These are phyloP conservation scores for Ormyrus nitidulus DNA, from an alignment of 2,888 invertebrate genomes.

Conservation along the genomic window DNA sequence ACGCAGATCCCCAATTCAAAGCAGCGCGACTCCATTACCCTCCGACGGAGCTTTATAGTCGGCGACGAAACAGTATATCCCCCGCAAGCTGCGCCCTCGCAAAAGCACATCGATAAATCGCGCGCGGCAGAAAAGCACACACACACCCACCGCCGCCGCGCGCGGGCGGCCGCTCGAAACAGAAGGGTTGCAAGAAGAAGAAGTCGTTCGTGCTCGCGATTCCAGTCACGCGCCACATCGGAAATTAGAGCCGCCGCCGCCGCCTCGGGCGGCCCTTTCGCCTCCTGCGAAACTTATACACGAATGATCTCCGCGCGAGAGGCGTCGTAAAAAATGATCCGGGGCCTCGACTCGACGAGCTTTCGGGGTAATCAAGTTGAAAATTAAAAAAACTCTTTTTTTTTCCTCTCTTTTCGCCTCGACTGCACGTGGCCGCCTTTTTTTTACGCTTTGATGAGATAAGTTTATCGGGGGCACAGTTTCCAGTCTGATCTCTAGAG, in stretches of 20 bases:
- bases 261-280: not conserved
- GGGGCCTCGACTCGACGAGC: not conserved
- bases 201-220: slow-evolving; percentile 58
- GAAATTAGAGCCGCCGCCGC: slow-evolving; percentile 72
- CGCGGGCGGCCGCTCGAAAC: not conserved
- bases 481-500: too few species aligned
- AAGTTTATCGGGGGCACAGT: too few species aligned
- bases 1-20: not conserved
- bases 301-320: slow-evolving; percentile 23
- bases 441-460: too few species aligned
- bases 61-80: too few species aligned
- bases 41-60: too few species aligned
- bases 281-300: slow-evolving; percentile 41
- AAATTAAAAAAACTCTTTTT: too few species aligned
- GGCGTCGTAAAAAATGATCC: slow-evolving; percentile 42
- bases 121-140: not conserved
- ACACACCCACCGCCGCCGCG: not conserved
- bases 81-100: not conserved
- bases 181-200: slow-evolving; percentile 41
- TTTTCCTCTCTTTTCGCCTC: too few species aligned
- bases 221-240: slow-evolving; percentile 73
- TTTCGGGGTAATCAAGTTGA: too few species aligned
- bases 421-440: too few species aligned
- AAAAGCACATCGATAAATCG: slow-evolving; percentile 53
- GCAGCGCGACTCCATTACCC: too few species aligned